Evolutionary conservation across 1,140 invertebrate species (phyloP), one percentile per base, ranked within the genome.

Genomic region (Cyclargus thomasi): DNA sequence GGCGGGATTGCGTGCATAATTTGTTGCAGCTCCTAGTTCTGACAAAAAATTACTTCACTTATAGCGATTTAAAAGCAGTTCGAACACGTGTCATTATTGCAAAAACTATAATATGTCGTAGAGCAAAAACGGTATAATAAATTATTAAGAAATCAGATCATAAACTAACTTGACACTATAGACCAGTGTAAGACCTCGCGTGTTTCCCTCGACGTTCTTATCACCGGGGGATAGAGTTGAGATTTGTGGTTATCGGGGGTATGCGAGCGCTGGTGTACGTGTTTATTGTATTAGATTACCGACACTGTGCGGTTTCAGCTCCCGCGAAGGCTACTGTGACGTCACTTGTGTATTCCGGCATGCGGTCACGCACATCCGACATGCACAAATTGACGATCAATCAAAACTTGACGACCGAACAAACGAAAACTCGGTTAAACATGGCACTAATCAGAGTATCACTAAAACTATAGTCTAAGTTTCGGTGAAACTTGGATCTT

Each of bases 201-300:
- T 18, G n/a, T 7, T 20, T 20, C n/a, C 17, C 6, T 7, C 18
- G 5, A 17, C 10, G 18, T 20, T 11, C 55, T 59, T 59, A 59
- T 59, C 21, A 18, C 18, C 0, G 17, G 5, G 17, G 17, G 5
- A 8, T 59, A 59, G 14, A 21, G 55, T 18, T 59, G 17, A 20
- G 10, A 20, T 59, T 59, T 2, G 18, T 59, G 5, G 18, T 29
- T 18, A n/a, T n/a, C 47, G 53, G 8, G 47, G 70, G 2, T 64
- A 67, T 29, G 11, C 20, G 11, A 22, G 16, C 65, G 67, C 64
- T 57, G 62, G 64, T 63, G 53, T 68, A 55, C 64, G 63, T 68
- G 64, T 70, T 70, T 70, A 73, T 70, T 70, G 72, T 73, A 73
- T 73, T 73, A 67, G 69, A 73, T 73, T 73, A 73, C 69, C 65